Base-by-base conservation (phyloP, 2,888 invertebrate genomes). In the Blera fallax region DNA sequence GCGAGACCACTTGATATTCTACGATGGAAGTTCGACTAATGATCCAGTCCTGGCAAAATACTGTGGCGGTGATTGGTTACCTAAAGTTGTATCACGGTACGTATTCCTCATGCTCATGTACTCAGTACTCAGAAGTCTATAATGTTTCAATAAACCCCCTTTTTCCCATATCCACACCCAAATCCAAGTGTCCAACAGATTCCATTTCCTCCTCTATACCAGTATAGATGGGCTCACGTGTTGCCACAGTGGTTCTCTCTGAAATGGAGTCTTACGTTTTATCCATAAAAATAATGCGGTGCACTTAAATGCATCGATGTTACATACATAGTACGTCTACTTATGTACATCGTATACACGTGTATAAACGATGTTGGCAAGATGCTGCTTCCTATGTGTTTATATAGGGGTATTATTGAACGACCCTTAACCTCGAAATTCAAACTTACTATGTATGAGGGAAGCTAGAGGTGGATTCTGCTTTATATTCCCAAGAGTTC, bases 1-100 rank as follows among this genome's bases (percentile, higher is more conserved):
- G 90, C 94, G 96, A 60, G 97, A 97, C 92, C 95, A 96, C 88
- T 93, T 98, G 77, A 95, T 97, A 88, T 96, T 98, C 91, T 96
- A 96, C 91, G 97, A 98, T 91, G 97, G 97, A 73, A 95, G 95
- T 64, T 94, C 95, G 40, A 95, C 96, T 11, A 96, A 97, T 90
- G 96, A 97, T 92, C 96, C 96, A 6, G 95, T 97, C 65, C 93
- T 97, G 89, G 94, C 97, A 87, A 95, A 96, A 91, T 97, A 97
- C 92, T 98, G 98, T 91, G 97, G 97, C 11, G 97, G 97, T 2
- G 96, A 96, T 91, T 95, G 95, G 95, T 92, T 97, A 90, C 97
- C 97, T 2, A 94, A 95, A 87, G 95, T 98, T 65, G 94, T 95
- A 24, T 94, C 95, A 67, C 93, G 95, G 93, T 93, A 89, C 90